Percentiles rank a stretch among this genome's conserved stretches.
Conservation (phyloP, 2,888 invertebrate species). For the Sepiola atlantica region DNA sequence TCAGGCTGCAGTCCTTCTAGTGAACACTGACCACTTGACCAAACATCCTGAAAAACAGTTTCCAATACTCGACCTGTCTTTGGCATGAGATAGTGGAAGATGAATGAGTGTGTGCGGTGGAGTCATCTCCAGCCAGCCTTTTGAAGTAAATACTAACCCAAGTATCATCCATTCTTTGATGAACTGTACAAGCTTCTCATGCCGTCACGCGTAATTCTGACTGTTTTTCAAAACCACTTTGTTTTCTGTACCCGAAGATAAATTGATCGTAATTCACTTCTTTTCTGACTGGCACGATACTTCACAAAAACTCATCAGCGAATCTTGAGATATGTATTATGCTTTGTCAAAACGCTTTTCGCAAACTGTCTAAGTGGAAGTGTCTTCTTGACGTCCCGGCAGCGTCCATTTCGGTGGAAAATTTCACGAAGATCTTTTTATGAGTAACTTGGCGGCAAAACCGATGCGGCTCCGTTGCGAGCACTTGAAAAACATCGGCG, state of each 20-base stretch:
- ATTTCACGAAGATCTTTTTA: background rate
- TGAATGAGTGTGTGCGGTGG: no score
- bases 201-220: background rate
- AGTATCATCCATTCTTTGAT: background rate
- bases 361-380: background rate
- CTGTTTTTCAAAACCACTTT: conserved; percentile 32
- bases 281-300: background rate
- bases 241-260: conserved; percentile 21
- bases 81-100: background rate
- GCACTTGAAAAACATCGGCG: background rate
- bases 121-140: background rate
- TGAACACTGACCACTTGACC: conserved; percentile 20
- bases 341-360: background rate
- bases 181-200: conserved; percentile 8
- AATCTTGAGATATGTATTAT: conserved; percentile 8
- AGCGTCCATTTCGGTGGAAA: background rate
- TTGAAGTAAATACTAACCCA: background rate
- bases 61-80: conserved; percentile 11
- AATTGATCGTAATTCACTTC: background rate
- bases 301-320: background rate
- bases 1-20: background rate
- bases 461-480: background rate
- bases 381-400: background rate
- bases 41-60: conserved; percentile 23
- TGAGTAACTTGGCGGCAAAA: background rate